A percentile compares a stretch with the other conserved stretches of the same genome.
These are phyloP conservation scores for Hirtodrosophila cameraria DNA, from an alignment of 2,888 invertebrate genomes.

Conservation along the genomic window DNA sequence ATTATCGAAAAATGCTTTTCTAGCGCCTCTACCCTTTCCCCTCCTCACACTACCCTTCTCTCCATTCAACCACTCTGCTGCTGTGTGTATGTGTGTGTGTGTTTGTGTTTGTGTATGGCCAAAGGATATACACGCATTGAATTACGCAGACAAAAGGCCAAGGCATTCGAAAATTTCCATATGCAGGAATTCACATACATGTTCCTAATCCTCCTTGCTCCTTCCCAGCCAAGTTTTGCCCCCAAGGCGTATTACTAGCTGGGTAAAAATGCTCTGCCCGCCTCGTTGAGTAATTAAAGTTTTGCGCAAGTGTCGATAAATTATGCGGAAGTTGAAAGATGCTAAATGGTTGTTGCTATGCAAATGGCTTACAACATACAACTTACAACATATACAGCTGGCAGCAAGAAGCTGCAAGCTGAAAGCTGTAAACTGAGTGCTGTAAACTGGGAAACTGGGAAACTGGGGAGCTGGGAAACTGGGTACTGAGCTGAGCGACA, in stretches of 20 bases:
- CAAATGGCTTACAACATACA: conserved; percentile 68
- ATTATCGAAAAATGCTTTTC: conserved; percentile 56
- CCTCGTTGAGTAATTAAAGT: conserved; percentile 75
- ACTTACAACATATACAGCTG: conserved; percentile 38
- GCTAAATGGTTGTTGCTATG: conserved; percentile 49
- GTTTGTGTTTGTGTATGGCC: conserved; percentile 58
- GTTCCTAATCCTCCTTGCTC: neutral
- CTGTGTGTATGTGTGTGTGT: conserved; percentile 7
- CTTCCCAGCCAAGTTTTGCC: conserved; percentile 10
- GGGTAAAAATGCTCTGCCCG: conserved; percentile 42
- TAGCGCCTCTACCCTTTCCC: neutral
- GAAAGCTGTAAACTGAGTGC: too few species aligned
- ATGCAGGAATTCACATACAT: conserved; percentile 65
- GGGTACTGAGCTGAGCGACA: conserved; percentile 40
- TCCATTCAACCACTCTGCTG: too few species aligned
- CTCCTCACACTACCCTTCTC: too few species aligned
- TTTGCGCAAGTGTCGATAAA: conserved; percentile 79
- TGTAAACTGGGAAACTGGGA: neutral
- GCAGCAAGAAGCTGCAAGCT: conserved; percentile 29
- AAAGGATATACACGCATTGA: conserved; percentile 76
- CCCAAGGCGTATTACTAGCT: conserved; percentile 42
- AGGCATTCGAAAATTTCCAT: conserved; percentile 64
- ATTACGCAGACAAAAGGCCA: conserved; percentile 66
- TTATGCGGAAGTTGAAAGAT: conserved; percentile 66
- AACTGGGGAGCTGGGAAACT: neutral